phyloP scores from a whole-genome alignment of 2,888 invertebrate species.

The Euplexia lucipara region DNA sequence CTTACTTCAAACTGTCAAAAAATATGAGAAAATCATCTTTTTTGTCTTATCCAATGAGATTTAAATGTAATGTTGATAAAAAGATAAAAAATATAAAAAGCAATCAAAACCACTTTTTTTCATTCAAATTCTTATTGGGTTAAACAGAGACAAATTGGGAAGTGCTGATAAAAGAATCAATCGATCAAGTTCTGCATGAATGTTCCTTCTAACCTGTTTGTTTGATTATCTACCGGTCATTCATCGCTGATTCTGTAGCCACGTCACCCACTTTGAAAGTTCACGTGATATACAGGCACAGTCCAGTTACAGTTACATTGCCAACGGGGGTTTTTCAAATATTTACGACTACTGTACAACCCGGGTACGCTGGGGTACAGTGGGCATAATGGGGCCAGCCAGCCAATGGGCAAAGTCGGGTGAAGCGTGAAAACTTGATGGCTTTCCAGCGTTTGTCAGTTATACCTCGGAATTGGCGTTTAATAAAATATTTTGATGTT shows the following conservation, averaged over 20 bases:
- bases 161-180: too few species aligned
- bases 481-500: constrained; percentile 73
- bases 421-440: constrained; percentile 77
- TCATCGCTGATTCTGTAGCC: constrained; percentile 29
- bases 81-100: too few species aligned
- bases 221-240: not conserved
- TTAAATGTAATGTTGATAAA: too few species aligned
- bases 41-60: too few species aligned
- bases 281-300: constrained; percentile 47
- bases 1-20: too few species aligned
- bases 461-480: constrained; percentile 69
- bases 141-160: too few species aligned
- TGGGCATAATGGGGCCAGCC: constrained; percentile 11
- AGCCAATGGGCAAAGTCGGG: constrained; percentile 35
- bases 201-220: too few species aligned
- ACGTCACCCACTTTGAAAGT: constrained; percentile 40
- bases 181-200: too few species aligned
- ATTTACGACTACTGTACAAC: constrained; percentile 77
- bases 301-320: constrained; percentile 43
- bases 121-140: too few species aligned
- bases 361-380: constrained; percentile 52
- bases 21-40: too few species aligned
- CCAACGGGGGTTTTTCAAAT: constrained; percentile 72
- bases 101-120: too few species aligned
- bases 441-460: constrained; percentile 67